These are phyloP conservation scores for Drosophila equinoxialis DNA, from an alignment of 1,140 invertebrate genomes.

Conservation along the genomic window DNA sequence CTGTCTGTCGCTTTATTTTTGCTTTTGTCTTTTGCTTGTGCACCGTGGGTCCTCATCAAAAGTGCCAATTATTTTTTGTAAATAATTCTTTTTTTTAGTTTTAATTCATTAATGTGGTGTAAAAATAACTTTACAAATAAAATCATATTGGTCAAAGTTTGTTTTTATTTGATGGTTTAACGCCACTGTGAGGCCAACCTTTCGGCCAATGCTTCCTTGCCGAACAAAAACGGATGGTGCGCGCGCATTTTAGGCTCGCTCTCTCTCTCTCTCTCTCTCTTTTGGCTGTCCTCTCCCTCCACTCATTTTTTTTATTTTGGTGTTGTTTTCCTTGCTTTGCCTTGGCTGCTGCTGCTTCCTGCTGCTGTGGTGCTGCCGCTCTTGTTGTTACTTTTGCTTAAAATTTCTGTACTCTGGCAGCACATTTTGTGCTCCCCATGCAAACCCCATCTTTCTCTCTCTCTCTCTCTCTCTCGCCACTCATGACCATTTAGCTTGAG, in stretches of 20 bases:
- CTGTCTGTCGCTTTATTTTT: slow-evolving; percentile 15
- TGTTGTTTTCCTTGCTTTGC: slow-evolving; percentile 54
- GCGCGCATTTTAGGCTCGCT: slow-evolving; percentile 11
- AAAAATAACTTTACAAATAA: too few relatives aligned
- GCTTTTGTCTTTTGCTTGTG: slow-evolving; percentile 35
- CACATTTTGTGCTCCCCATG: neutral
- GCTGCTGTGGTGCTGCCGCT: neutral
- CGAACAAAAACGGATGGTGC: slow-evolving; percentile 3
- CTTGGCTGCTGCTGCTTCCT: slow-evolving; percentile 5
- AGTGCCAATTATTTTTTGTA: too few relatives aligned
- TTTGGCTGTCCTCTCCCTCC: neutral
- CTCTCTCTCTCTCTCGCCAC: neutral
- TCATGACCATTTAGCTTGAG: neutral
- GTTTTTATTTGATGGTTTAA: neutral
- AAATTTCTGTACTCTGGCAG: slow-evolving; percentile 6
- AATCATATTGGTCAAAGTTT: too few relatives aligned
- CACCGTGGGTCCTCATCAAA: neutral
- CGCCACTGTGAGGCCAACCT: neutral
- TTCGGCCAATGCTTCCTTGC: slow-evolving; percentile 2
- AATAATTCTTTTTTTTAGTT: too few relatives aligned
- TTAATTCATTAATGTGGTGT: too few relatives aligned
- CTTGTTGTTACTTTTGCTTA: slow-evolving; percentile 12
- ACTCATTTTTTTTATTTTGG: slow-evolving; percentile 15
- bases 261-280: slow-evolving; percentile 10
- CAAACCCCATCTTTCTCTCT: neutral